These are phyloP conservation scores for Callosobruchus maculatus DNA, from an alignment of 2,888 invertebrate genomes.

Conservation along the genomic window DNA sequence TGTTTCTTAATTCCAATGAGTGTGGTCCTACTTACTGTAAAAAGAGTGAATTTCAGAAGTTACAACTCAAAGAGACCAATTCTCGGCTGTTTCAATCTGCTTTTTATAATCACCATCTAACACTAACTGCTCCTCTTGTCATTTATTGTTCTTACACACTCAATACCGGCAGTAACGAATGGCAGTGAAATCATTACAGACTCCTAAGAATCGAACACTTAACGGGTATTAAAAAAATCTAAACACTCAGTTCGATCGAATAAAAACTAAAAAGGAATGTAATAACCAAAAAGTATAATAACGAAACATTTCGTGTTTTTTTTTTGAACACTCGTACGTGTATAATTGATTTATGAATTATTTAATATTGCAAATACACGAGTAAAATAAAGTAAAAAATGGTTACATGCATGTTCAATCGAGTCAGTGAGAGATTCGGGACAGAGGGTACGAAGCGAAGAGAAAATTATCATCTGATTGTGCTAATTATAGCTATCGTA, in stretches of 20 bases:
- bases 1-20: too few species aligned
- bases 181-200: constrained; percentile 27
- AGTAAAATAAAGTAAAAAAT: constrained; percentile 31
- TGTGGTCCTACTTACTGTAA: too few species aligned
- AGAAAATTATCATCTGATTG: background rate
- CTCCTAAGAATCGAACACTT: background rate
- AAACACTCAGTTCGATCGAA: background rate
- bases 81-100: background rate
- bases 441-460: background rate
- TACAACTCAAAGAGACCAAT: too few species aligned
- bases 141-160: background rate
- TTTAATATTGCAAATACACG: constrained; percentile 40
- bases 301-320: background rate
- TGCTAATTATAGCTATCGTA: background rate
- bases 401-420: constrained; percentile 25
- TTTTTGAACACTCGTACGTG: background rate
- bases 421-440: background rate
- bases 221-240: background rate
- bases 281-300: background rate
- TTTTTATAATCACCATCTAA: background rate
- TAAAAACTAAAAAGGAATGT: background rate
- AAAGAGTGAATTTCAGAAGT: too few species aligned
- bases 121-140: background rate
- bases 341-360: constrained; percentile 6
- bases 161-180: constrained; percentile 26